phyloP scores from a whole-genome alignment of 2,888 invertebrate genomes.

The Cheilosia grossa region DNA sequence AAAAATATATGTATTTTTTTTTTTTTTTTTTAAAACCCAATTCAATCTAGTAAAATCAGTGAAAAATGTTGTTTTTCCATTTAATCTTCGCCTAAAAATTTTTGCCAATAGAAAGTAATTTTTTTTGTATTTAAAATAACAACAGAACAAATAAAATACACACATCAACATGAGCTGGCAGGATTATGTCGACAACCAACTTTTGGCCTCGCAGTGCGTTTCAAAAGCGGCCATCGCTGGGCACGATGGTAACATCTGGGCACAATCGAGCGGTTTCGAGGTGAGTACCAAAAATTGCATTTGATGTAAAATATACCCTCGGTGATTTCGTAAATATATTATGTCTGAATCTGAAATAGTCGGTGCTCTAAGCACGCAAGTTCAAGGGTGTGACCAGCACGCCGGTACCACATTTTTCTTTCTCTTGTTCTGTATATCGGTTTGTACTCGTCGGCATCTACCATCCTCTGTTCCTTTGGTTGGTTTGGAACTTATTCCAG shows the following conservation, averaged over 20 bases:
- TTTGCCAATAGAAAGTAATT: slow-evolving; percentile 59
- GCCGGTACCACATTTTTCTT: slow-evolving; percentile 68
- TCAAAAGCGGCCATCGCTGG: slow-evolving; percentile 97
- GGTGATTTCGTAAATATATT: slow-evolving; percentile 23
- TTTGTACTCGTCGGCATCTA: slow-evolving; percentile 52
- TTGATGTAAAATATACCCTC: slow-evolving; percentile 2
- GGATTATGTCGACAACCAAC: slow-evolving; percentile 98
- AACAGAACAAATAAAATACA: slow-evolving; percentile 79
- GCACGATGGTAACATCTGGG: slow-evolving; percentile 97
- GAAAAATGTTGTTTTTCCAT: slow-evolving; percentile 40
- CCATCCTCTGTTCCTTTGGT: slow-evolving; percentile 45
- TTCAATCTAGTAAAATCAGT: slow-evolving; percentile 47
- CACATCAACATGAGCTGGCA: slow-evolving; percentile 94
- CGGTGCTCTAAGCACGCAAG: slow-evolving; percentile 77
- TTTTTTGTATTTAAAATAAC: slow-evolving; percentile 65
- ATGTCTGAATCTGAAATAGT: slow-evolving; percentile 43
- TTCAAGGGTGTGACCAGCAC: slow-evolving; percentile 83
- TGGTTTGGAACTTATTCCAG: slow-evolving; percentile 28
- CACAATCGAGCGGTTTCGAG: slow-evolving; percentile 96
- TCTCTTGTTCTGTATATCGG: slow-evolving; percentile 19
- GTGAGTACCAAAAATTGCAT: slow-evolving; percentile 86
- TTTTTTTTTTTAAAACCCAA: slow-evolving; percentile 13
- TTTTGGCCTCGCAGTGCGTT: slow-evolving; percentile 97
- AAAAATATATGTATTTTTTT: slow-evolving; percentile 33
- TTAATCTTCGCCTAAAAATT: slow-evolving; percentile 32